Evolutionary conservation across 2,888 invertebrate species (phyloP).

Genomic region (Drosophila siamana): DNA sequence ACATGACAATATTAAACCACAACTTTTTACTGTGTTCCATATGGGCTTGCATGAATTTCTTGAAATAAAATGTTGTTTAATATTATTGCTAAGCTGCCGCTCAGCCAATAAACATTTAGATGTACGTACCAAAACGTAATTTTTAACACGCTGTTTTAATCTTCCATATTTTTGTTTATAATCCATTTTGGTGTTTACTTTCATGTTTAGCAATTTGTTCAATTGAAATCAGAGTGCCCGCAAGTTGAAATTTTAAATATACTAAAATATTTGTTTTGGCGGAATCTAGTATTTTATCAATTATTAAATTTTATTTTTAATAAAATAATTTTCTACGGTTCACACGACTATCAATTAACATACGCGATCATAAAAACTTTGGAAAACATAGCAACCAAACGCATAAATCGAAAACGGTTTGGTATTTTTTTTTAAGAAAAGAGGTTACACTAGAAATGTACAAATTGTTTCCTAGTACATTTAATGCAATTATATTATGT

Average conservation of each 20-base stretch:
- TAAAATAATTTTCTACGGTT: too few species aligned
- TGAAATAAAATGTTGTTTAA: too few species aligned
- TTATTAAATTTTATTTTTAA: too few species aligned
- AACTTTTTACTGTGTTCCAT: too few species aligned
- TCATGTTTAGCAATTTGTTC: not conserved
- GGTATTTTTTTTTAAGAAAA: too few species aligned
- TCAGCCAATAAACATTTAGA: not conserved
- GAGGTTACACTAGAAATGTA: not conserved
- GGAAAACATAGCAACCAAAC: too few species aligned
- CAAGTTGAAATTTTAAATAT: not conserved
- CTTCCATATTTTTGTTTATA: constrained; percentile 24
- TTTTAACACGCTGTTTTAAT: constrained; percentile 19
- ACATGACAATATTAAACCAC: not conserved
- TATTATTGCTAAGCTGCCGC: not conserved
- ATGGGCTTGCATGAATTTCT: too few species aligned
- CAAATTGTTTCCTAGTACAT: not conserved
- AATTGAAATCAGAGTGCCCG: not conserved
- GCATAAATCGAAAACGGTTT: too few species aligned
- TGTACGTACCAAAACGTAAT: constrained; percentile 19
- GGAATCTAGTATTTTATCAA: too few species aligned
- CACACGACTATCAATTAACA: too few species aligned
- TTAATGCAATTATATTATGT: constrained; percentile 4
- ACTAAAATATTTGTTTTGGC: not conserved
- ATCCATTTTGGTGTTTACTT: constrained; percentile 26
- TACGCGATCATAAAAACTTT: too few species aligned